phyloP scores from a whole-genome alignment of 1,140 invertebrate genomes.

The Hermatobates lingyangjiaoensis region DNA sequence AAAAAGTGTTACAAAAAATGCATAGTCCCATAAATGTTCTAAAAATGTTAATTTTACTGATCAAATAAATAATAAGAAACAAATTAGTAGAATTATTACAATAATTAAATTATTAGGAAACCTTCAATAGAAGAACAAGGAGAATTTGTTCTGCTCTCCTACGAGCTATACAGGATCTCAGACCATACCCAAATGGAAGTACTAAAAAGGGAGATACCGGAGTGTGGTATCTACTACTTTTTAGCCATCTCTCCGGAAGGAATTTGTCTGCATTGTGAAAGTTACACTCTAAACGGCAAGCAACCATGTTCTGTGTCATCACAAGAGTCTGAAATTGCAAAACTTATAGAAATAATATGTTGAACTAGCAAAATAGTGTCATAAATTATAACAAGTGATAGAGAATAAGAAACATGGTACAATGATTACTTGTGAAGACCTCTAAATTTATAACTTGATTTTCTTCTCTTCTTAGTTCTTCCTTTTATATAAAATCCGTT shows the following conservation, averaged over 20 bases:
- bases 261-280: conserved; percentile 47
- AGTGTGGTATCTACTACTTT: not conserved
- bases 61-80: too few species aligned
- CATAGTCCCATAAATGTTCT: too few species aligned
- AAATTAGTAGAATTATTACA: too few species aligned
- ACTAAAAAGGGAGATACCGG: conserved; percentile 40
- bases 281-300: conserved; percentile 41
- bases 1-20: not conserved
- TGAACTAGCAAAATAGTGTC: too few species aligned
- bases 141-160: conserved; percentile 78
- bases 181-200: conserved; percentile 76
- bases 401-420: too few species aligned
- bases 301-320: conserved; percentile 72
- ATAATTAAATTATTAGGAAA: conserved; percentile 20
- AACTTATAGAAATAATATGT: too few species aligned
- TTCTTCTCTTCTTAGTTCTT: too few species aligned
- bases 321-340: conserved; percentile 68
- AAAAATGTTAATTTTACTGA: too few species aligned
- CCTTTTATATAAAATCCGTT: too few species aligned
- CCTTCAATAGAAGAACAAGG: conserved; percentile 51
- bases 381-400: too few species aligned
- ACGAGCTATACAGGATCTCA: conserved; percentile 68
- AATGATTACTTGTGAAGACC: too few species aligned
- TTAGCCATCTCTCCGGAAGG: conserved; percentile 55
- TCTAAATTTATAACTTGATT: too few species aligned